Conservation (phyloP, 2,888 invertebrate species). For the Azorinus chamasolen region DNA sequence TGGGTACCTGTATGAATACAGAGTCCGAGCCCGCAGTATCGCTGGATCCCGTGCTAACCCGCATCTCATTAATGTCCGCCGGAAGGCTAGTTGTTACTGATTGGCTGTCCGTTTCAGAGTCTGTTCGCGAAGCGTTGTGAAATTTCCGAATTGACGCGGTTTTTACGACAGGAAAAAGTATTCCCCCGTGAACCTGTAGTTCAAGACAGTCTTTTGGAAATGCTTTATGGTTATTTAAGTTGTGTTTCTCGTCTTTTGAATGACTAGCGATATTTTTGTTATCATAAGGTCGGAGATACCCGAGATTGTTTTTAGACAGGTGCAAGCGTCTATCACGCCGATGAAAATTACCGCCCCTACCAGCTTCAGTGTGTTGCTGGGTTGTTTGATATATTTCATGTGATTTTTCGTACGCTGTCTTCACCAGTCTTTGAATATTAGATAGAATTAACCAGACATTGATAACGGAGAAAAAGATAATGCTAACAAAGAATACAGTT, state of each 20-base stretch:
- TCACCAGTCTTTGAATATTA: slow-evolving; percentile 66
- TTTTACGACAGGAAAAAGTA: neutral
- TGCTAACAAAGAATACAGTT: slow-evolving; percentile 71
- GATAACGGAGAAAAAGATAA: slow-evolving; percentile 74
- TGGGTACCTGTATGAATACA: slow-evolving; percentile 4
- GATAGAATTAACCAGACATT: slow-evolving; percentile 72
- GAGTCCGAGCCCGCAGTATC: slow-evolving; percentile 23
- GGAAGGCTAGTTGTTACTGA: neutral
- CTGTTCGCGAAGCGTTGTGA: neutral
- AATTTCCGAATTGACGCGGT: neutral
- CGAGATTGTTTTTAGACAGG: slow-evolving; percentile 67
- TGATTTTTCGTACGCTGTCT: slow-evolving; percentile 33
- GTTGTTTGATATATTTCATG: slow-evolving; percentile 21
- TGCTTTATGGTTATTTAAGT: slow-evolving; percentile 64
- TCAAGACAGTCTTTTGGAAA: slow-evolving; percentile 53
- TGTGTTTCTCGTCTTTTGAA: slow-evolving; percentile 64
- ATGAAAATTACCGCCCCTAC: slow-evolving; percentile 14
- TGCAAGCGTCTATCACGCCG: slow-evolving; percentile 26
- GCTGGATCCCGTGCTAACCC: slow-evolving; percentile 31
- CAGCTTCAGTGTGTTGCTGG: neutral
- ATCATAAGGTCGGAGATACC: slow-evolving; percentile 65
- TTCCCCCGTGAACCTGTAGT: slow-evolving; percentile 29
- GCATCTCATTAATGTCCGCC: slow-evolving; percentile 5
- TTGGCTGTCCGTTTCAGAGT: neutral
- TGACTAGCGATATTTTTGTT: slow-evolving; percentile 72